phyloP scores from a whole-genome alignment of 2,113 vertebrate species.

The Ptyas mucosa region DNA sequence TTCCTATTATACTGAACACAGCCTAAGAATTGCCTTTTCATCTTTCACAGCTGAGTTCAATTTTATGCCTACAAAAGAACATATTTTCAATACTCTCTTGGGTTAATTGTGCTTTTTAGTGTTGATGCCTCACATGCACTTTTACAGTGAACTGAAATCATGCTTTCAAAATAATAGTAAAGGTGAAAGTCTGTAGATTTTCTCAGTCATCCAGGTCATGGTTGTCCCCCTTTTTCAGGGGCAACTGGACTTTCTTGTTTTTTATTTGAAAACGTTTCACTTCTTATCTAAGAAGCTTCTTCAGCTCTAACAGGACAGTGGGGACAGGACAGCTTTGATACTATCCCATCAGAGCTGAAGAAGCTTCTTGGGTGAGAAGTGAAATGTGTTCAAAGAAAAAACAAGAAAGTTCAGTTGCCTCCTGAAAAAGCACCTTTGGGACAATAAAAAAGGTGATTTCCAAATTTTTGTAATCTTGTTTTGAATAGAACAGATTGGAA shows the following conservation, averaged over 20 bases:
- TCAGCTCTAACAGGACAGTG: no score
- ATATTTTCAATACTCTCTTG: neutral
- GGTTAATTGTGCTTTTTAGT: neutral
- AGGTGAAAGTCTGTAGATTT: neutral
- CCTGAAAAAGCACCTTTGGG: no score
- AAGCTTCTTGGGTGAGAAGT: no score
- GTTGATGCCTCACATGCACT: neutral
- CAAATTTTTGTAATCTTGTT: neutral
- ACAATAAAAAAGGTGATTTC: neutral
- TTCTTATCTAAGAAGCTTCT: no score
- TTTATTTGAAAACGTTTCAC: no score
- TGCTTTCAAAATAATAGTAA: neutral
- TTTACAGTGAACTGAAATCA: neutral
- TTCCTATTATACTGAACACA: neutral
- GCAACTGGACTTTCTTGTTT: no score
- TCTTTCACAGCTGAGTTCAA: neutral
- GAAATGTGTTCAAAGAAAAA: no score
- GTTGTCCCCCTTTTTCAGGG: no score
- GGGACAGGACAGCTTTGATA: no score
- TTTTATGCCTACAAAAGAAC: neutral
- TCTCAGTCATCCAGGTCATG: no score
- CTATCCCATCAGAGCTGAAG: no score
- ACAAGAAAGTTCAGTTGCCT: no score
- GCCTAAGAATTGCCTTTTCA: neutral
- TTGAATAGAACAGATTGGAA: neutral